Percentiles rank a stretch among this genome's conserved stretches.
Evolutionary conservation across 2,888 invertebrate genomes (phyloP).

Genomic region (Andrena praecox): DNA sequence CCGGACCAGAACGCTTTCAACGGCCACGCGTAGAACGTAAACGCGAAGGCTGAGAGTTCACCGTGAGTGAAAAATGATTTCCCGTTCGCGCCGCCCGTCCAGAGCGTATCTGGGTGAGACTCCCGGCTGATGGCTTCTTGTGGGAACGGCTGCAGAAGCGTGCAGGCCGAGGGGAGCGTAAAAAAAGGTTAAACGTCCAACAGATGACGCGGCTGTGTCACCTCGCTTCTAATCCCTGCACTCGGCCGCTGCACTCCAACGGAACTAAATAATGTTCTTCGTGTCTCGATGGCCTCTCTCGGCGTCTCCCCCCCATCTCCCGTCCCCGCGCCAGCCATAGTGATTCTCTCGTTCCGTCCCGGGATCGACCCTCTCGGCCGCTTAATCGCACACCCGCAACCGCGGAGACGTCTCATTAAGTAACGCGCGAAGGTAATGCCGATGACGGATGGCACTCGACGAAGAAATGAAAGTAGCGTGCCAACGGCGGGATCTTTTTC

Average conservation of each 20-base stretch:
- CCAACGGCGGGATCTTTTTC: constrained; percentile 42
- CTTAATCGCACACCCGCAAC: constrained; percentile 68
- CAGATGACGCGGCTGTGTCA: constrained; percentile 77
- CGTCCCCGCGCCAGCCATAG: background rate
- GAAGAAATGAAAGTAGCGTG: constrained; percentile 60
- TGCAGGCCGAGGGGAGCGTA: constrained; percentile 34
- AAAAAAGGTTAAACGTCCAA: constrained; percentile 76
- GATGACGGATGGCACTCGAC: constrained; percentile 59
- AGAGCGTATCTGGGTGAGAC: constrained; percentile 53
- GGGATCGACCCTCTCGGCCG: constrained; percentile 39
- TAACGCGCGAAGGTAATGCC: constrained; percentile 61
- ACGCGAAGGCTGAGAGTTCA: no score
- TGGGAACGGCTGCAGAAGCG: constrained; percentile 55
- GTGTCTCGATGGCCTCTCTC: constrained; percentile 42
- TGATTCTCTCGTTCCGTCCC: constrained; percentile 22
- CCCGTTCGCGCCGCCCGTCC: constrained; percentile 42
- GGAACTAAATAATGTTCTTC: constrained; percentile 70
- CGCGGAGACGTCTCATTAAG: constrained; percentile 71
- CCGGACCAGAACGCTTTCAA: no score
- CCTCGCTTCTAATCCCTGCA: constrained; percentile 72
- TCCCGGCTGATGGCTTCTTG: constrained; percentile 54
- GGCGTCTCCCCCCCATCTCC: no score
- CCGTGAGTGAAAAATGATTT: constrained; percentile 50
- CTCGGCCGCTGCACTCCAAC: constrained; percentile 65
- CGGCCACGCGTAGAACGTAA: no score